Base-by-base conservation (phyloP, 2,113 vertebrate genomes). In the Galemys pyrenaicus region DNA sequence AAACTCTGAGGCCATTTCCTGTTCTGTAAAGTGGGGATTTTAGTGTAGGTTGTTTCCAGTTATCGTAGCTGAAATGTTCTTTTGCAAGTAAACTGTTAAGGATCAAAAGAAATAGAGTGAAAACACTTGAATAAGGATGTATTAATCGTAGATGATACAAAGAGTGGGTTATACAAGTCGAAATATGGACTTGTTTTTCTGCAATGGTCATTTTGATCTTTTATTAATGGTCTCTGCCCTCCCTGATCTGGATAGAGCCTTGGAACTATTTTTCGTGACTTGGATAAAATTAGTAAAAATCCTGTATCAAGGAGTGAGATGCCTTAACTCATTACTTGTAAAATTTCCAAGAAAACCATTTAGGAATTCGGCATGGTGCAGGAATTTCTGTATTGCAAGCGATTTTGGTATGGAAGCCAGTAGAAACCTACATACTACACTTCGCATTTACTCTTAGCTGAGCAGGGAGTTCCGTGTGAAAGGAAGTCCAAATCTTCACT, bases 21-120 rank as follows among this genome's bases (percentile, higher is more conserved):
- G 6, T 39, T 92, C 44, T 80, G 32, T 87, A 87, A 96, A 94
- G 79, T 84, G 46, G 49, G 30, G 85, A 92, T 71, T 67, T 56
- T 22, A 56, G 54, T 56, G 19, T 20, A 56, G 54, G 54, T 22
- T 56, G 6, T 56, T 56, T 19, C 54, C 6, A 6, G 54, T 22
- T 22, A 56, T 22, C 19, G 54, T 56, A 6, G 54, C 54, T 22
- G 20, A 56, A 56, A 56, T 22, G 32, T 30, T 67, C 37, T 49
- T 88, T 82, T 86, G 11, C 30, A 83, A 44, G 24, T 17, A n/a
- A 67, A 70, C 74, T 84, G 5, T 65, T 67, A 94, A 8, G 74
- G 28, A 67, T 62, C 64, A 94, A 70, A 94, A 65, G 24, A 82
- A 77, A 95, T 28, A 71, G 15, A 60, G 11, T 85, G 19, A 64